phyloP scores from a whole-genome alignment of 2,888 invertebrate genomes.

The Drosophila kambysellisi region DNA sequence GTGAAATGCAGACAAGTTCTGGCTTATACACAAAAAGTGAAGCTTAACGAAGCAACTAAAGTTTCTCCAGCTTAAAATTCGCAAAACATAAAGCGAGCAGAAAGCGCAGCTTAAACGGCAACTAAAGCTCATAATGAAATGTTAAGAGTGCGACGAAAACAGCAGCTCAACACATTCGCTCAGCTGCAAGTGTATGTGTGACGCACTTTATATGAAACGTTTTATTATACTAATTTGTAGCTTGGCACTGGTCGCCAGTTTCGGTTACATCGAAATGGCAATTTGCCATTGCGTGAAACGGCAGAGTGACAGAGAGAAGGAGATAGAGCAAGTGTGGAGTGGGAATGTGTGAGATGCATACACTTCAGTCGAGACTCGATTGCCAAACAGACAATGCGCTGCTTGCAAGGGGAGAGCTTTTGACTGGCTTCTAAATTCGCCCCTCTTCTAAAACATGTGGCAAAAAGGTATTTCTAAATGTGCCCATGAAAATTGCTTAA shows the following conservation, averaged over 20 bases:
- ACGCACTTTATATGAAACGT: slow-evolving; percentile 84
- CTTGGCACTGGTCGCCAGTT: slow-evolving; percentile 78
- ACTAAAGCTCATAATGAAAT: slow-evolving; percentile 41
- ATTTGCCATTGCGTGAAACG: slow-evolving; percentile 78
- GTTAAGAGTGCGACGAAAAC: slow-evolving; percentile 25
- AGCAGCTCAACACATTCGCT: slow-evolving; percentile 11
- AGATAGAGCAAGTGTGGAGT: background rate
- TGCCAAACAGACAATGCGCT: slow-evolving; percentile 77
- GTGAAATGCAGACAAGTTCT: slow-evolving; percentile 24
- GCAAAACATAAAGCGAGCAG: slow-evolving; percentile 47
- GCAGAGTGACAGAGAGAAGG: slow-evolving; percentile 18
- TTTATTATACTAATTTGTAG: slow-evolving; percentile 85
- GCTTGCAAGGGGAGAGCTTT: slow-evolving; percentile 26
- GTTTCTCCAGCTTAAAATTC: background rate
- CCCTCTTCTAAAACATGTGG: slow-evolving; percentile 58
- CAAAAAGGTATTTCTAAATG: slow-evolving; percentile 59
- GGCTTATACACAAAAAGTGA: background rate
- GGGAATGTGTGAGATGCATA: slow-evolving; percentile 19
- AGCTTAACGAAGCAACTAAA: background rate
- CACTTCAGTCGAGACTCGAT: slow-evolving; percentile 80
- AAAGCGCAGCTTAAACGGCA: slow-evolving; percentile 43
- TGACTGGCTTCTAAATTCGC: slow-evolving; percentile 39
- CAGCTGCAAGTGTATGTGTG: slow-evolving; percentile 21
- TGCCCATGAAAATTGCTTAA: slow-evolving; percentile 66
- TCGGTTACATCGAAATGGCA: slow-evolving; percentile 82